phyloP scores from a whole-genome alignment of 1,140 invertebrate species.

The Drosophila paulistorum region DNA sequence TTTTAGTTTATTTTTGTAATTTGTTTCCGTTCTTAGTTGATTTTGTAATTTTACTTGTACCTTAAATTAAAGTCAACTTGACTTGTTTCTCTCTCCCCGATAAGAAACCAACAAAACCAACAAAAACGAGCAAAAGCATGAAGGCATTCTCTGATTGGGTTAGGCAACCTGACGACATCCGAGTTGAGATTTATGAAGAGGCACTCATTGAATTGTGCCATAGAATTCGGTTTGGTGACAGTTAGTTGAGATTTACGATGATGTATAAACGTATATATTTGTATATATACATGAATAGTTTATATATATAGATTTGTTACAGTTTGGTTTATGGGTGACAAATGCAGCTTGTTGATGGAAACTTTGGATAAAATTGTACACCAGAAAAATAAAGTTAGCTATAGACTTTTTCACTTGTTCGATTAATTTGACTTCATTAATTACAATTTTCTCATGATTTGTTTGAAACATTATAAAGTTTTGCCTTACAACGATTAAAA shows the following conservation, averaged over 20 bases:
- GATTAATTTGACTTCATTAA: too few relatives aligned
- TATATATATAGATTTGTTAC: too few relatives aligned
- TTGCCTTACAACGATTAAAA: too few relatives aligned
- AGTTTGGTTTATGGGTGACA: too few relatives aligned
- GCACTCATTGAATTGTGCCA: constrained; percentile 74
- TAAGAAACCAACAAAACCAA: constrained; percentile 2
- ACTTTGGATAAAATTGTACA: too few relatives aligned
- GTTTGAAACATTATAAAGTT: too few relatives aligned
- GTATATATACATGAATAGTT: too few relatives aligned
- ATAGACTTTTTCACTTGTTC: too few relatives aligned
- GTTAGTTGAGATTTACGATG: constrained; percentile 76
- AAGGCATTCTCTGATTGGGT: constrained; percentile 19
- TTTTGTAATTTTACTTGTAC: constrained; percentile 78
- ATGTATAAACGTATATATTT: constrained; percentile 3
- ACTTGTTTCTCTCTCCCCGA: constrained; percentile 17
- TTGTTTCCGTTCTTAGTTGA: constrained; percentile 37
- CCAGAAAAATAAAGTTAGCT: too few relatives aligned
- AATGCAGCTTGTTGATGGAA: too few relatives aligned
- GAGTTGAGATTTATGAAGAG: constrained; percentile 72
- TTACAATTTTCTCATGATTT: too few relatives aligned
- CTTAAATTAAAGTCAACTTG: constrained; percentile 63
- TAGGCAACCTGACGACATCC: constrained; percentile 24
- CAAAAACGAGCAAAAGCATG: constrained; percentile 18
- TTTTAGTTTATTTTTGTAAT: constrained; percentile 26
- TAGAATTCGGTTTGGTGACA: constrained; percentile 63